Evolutionary conservation across 2,797 vertebrate genomes (phyloP), one percentile per base, ranked within the genome.

Genomic region (Chelonia mydas): DNA sequence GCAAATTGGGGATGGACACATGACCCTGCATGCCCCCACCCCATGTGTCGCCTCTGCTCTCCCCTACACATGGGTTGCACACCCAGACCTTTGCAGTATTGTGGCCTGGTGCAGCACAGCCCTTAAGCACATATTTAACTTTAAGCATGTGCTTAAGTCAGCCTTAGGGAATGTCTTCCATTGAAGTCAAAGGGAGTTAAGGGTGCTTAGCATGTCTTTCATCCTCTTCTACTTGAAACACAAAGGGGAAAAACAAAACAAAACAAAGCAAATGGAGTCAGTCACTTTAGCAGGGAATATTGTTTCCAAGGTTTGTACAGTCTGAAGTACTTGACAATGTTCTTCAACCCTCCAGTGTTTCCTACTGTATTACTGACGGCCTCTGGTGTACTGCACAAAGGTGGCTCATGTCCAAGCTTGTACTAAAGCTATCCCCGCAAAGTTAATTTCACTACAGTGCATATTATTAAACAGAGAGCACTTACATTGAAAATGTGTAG

Each of bases 331-430:
- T 79, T 86, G n/a, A 50, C 51, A 8, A 80, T 88, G 68, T 82
- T 47, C 47, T 68, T 47, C 28, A 95, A 47, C 11, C 41, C 74
- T 89, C 87, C 59, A 17, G 86, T 76, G 37, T 33, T 25, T 83
- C 55, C 81, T 92, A 53, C 74, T 68, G 37, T 53, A 81, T 3
- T 41, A 86, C n/a, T 83, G 54, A 33, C 3, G 57, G 9, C 21
- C 45, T 86, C 83, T 76, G 37, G 11, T 53, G 16, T 21, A 23
- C 33, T 76, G 61, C 41, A 68, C 68, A 68, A 19, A 49, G 78
- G n/a, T 0, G 0, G 61, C 78, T 61, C 3, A 7, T 2, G 10
- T 74, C 41, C 41, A 21, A 83, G 5, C 2, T 53, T 80, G 21
- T n/a, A 81, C 80, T 89, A 90, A 94, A 80, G 2, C 11, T 87